Base-by-base conservation (phyloP, 2,888 invertebrate genomes). In the Tetramorium bicarinatum region DNA sequence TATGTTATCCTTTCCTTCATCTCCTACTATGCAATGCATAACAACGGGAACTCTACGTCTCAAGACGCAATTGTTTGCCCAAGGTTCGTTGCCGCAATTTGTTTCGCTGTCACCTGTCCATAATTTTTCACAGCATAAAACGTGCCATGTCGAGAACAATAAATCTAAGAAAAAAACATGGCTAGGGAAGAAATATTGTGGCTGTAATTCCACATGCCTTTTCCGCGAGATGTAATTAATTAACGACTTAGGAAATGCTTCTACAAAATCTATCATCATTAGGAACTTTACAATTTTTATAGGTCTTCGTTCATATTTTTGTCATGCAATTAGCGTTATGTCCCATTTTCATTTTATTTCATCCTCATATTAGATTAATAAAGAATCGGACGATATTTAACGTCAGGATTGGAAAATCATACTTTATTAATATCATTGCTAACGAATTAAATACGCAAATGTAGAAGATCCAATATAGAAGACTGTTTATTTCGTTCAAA, bases 1-100 rank as follows among this genome's bases (percentile, higher is more conserved):
- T 69, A 62, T 79, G 67, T 72, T 82, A 64, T 76, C 85, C 86
- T 71, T 86, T 82, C 85, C 79, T 59, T 71, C 79, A 71, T 72
- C 79, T 80, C 34, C 38, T 47, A 47, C 79, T 59, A 34, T 80
- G 72, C 72, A 80, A 80, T 80, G 79, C 79, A 80, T 80, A 72
- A 72, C 79, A 80, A 72, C 79, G 72, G 34, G 74, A 47, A 59
- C 56, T 59, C 71, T 44, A 54, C 71, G 54, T 77, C 79, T 80
- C 79, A 80, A 80, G 79, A 72, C 59, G 56, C 79, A 80, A 80
- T 80, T 80, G 79, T 80, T 80, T 72, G 72, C 79, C 13, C 72
- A 72, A 59, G 72, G 47, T 80, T 72, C 79, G 59, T 80, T 59
- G 59, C 59, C 59, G 79, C 72, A 72, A 80, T 80, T 80, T 72